Conservation (phyloP, 1,140 invertebrate genomes). For the Cardiocondyla obscurior region DNA sequence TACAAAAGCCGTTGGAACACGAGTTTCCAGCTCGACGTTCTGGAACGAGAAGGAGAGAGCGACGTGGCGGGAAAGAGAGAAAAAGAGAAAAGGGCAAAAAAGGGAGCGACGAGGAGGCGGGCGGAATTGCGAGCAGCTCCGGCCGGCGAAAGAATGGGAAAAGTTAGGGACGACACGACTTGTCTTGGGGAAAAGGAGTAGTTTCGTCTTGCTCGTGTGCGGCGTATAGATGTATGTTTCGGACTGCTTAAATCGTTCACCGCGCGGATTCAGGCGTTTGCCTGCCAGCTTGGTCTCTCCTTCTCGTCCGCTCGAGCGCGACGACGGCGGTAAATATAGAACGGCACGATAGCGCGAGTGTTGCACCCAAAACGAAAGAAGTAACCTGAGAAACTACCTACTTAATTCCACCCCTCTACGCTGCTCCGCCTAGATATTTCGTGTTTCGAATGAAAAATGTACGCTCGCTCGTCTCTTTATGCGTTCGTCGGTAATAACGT, state of each 20-base stretch:
- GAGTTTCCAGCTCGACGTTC: constrained; percentile 38
- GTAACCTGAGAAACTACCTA: constrained; percentile 46
- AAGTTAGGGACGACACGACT: constrained; percentile 61
- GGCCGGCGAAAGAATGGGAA: constrained; percentile 64
- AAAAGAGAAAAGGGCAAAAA: constrained; percentile 20
- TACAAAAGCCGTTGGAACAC: constrained; percentile 40
- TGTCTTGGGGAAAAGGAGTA: neutral
- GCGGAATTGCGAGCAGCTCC: constrained; percentile 49
- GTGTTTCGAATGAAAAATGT: constrained; percentile 50
- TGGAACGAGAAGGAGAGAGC: neutral
- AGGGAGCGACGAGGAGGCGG: neutral
- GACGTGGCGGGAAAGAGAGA: too few relatives aligned
- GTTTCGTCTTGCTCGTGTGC: neutral
- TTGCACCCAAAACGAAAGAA: constrained; percentile 27
- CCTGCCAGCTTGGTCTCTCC: neutral
- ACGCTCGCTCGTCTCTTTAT: constrained; percentile 17
- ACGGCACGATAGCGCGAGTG: neutral
- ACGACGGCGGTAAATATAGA: constrained; percentile 1
- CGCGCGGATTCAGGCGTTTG: constrained; percentile 55
- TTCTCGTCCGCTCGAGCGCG: neutral
- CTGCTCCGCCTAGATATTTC: constrained; percentile 44
- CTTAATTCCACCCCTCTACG: constrained; percentile 45
- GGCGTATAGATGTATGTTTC: neutral
- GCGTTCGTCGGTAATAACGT: constrained; percentile 13
- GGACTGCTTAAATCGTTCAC: constrained; percentile 64